Conservation (phyloP, 2,888 invertebrate genomes). For the Agrochola lychnidis region DNA sequence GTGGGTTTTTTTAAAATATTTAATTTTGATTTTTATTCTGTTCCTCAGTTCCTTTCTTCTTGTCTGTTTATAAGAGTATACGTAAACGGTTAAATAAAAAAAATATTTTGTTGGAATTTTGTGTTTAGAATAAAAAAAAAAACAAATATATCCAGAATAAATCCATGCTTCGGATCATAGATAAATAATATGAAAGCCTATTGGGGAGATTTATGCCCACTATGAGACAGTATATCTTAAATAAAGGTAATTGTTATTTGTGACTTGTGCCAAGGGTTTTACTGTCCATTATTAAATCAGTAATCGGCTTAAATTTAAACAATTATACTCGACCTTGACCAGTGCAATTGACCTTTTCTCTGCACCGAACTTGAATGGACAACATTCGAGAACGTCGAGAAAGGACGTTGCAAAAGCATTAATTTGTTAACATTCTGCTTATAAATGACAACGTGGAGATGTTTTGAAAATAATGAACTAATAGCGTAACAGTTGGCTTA, state of each 20-base stretch:
- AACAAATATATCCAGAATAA: too few relatives aligned
- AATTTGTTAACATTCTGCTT: slow-evolving; percentile 12
- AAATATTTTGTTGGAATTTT: not conserved
- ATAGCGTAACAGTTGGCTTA: slow-evolving; percentile 14
- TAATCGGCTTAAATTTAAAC: slow-evolving; percentile 17
- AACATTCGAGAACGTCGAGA: slow-evolving; percentile 4
- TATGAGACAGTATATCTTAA: not conserved
- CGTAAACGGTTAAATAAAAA: too few relatives aligned
- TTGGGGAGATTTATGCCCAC: not conserved
- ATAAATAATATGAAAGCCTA: too few relatives aligned
- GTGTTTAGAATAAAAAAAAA: not conserved
- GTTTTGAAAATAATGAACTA: slow-evolving; percentile 19
- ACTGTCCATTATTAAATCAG: slow-evolving; percentile 4
- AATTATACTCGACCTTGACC: slow-evolving; percentile 26
- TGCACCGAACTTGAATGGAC: slow-evolving; percentile 9
- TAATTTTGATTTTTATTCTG: too few relatives aligned
- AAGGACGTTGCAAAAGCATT: slow-evolving; percentile 7
- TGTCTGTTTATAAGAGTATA: too few relatives aligned
- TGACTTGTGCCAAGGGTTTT: not conserved
- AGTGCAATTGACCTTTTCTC: slow-evolving; percentile 52
- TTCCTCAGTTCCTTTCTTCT: too few relatives aligned
- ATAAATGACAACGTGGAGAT: slow-evolving; percentile 5
- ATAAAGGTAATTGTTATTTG: not conserved
- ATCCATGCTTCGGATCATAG: too few relatives aligned
- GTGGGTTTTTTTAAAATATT: too few relatives aligned